phyloP scores from a whole-genome alignment of 2,113 vertebrate species.

The Lepisosteus osseus region DNA sequence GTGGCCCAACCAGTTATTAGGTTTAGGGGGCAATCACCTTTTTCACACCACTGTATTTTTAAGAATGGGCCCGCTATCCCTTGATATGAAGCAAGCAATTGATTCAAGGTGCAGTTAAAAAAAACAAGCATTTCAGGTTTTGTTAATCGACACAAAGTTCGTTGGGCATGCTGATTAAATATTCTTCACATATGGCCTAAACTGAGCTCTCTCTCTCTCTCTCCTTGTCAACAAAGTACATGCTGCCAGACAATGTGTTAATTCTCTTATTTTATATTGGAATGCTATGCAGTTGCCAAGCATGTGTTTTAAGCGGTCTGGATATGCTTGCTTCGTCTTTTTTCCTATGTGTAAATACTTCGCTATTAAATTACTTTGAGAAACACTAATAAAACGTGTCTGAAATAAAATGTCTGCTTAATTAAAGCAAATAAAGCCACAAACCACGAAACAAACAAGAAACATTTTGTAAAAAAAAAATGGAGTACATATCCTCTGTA shows the following conservation, averaged over 20 bases:
- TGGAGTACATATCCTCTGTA: no score
- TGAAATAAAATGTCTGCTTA: no score
- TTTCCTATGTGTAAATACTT: constrained; percentile 25
- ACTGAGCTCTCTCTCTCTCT: background rate
- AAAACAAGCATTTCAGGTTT: background rate
- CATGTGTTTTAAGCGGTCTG: constrained; percentile 24
- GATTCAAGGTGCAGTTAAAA: background rate
- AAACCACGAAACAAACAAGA: no score
- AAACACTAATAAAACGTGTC: no score
- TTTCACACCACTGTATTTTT: background rate
- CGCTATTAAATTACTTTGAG: background rate
- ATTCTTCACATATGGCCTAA: background rate
- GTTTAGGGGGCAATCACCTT: no score
- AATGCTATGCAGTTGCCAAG: constrained; percentile 23
- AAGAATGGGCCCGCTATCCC: background rate
- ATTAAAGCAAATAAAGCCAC: no score
- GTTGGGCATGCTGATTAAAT: background rate
- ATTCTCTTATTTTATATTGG: constrained; percentile 36
- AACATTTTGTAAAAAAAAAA: no score
- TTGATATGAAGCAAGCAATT: background rate
- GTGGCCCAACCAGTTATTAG: no score
- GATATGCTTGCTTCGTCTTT: constrained; percentile 16
- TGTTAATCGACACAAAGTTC: background rate
- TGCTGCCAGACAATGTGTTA: constrained; percentile 20
- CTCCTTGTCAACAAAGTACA: constrained; percentile 17